A percentile compares a stretch with the other conserved stretches of the same genome.
phyloP scores from a whole-genome alignment of 1,140 invertebrate species.

The Ruditapes philippinarum region DNA sequence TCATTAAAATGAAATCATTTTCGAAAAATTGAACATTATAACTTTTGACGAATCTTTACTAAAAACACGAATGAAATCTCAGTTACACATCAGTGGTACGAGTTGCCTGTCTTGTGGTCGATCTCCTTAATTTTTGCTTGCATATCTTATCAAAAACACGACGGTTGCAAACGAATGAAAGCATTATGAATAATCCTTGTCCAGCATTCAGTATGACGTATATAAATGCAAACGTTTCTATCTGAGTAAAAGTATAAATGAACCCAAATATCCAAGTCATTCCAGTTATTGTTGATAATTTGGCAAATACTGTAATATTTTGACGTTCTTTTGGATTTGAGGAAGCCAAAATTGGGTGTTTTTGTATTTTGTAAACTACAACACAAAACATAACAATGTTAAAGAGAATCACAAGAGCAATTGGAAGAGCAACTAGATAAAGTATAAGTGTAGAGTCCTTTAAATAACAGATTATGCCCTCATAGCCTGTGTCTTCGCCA shows the following conservation, averaged over 20 bases:
- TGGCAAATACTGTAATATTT: constrained; percentile 27
- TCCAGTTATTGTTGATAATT: constrained; percentile 45
- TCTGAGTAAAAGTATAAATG: constrained; percentile 13
- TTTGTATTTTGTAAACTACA: background rate
- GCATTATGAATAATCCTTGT: constrained; percentile 48
- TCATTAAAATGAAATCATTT: too few species aligned
- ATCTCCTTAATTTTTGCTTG: too few species aligned
- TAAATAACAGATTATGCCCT: constrained; percentile 1
- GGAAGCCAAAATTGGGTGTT: background rate
- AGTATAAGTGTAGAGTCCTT: background rate
- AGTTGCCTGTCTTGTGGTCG: too few species aligned
- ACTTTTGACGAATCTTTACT: too few species aligned
- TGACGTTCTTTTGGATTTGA: constrained; percentile 1
- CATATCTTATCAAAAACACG: background rate
- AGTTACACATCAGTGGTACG: too few species aligned
- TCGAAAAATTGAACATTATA: too few species aligned
- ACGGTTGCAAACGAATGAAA: constrained; percentile 21
- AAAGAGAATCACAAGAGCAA: background rate
- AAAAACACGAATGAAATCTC: too few species aligned
- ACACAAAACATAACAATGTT: constrained; percentile 36
- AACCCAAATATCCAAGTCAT: constrained; percentile 58
- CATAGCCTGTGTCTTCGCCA: constrained; percentile 20
- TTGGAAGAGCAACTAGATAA: background rate
- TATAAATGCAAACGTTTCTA: background rate
- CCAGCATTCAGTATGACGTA: constrained; percentile 24